phyloP scores from a whole-genome alignment of 1,140 invertebrate genomes.

The Drosophila subobscura region DNA sequence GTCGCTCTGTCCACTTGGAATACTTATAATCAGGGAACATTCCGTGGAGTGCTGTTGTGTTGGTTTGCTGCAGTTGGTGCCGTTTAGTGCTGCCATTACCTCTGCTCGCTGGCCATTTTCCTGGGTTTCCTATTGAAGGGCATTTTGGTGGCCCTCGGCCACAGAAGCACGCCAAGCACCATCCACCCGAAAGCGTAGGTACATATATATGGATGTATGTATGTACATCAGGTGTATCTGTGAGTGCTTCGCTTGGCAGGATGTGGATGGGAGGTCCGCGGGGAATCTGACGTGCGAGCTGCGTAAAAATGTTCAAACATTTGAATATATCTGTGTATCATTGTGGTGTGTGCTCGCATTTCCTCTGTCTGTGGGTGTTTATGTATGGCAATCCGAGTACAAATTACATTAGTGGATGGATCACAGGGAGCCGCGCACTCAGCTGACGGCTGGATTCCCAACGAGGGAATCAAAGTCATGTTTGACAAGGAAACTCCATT shows the following conservation, averaged over 20 bases:
- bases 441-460: slow-evolving; percentile 24
- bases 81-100: slow-evolving; percentile 31
- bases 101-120: slow-evolving; percentile 12
- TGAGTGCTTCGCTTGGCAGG: slow-evolving; percentile 32
- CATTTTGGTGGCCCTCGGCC: slow-evolving; percentile 30
- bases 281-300: slow-evolving; percentile 42
- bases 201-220: background rate
- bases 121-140: background rate
- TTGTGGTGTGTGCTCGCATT: slow-evolving; percentile 4
- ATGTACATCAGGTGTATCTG: slow-evolving; percentile 6
- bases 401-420: slow-evolving; percentile 76
- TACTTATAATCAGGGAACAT: too few relatives aligned
- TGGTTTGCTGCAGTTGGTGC: slow-evolving; percentile 9
- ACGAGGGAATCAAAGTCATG: slow-evolving; percentile 57
- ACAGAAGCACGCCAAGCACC: slow-evolving; percentile 23
- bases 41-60: too few relatives aligned
- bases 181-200: too few relatives aligned
- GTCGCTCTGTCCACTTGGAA: too few relatives aligned
- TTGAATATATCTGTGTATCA: slow-evolving; percentile 28
- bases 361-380: slow-evolving; percentile 9
- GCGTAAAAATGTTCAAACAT: slow-evolving; percentile 58
- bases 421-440: slow-evolving; percentile 21
- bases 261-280: slow-evolving; percentile 14
- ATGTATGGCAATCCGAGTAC: slow-evolving; percentile 52
- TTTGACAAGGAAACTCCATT: slow-evolving; percentile 77